Percentiles rank a stretch among this genome's conserved stretches.
Evolutionary conservation across 1,140 invertebrate species (phyloP).

Genomic region (Macrosteles quadrilineatus): DNA sequence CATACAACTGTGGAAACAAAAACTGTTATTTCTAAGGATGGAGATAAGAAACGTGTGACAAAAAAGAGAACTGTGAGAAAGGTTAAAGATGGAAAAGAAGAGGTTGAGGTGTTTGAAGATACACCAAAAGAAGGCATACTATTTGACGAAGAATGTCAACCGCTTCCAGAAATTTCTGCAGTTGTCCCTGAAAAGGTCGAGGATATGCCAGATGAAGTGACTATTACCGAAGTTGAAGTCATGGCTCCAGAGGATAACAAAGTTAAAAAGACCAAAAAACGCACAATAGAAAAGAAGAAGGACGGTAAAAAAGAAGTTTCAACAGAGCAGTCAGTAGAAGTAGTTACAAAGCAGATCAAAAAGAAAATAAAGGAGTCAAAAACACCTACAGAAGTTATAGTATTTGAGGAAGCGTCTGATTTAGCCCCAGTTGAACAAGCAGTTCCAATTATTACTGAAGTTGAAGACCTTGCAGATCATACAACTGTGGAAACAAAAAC

Average conservation of each 20-base stretch:
- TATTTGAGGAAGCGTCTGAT: slow-evolving; percentile 38
- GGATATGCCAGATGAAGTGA: slow-evolving; percentile 45
- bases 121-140: slow-evolving; percentile 32
- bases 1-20: slow-evolving; percentile 38
- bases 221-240: slow-evolving; percentile 49
- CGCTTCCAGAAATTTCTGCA: slow-evolving; percentile 32
- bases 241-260: slow-evolving; percentile 30
- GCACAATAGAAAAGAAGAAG: slow-evolving; percentile 27
- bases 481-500: slow-evolving; percentile 39
- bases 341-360: slow-evolving; percentile 42
- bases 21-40: slow-evolving; percentile 25
- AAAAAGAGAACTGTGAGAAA: slow-evolving; percentile 47
- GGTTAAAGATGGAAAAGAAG: slow-evolving; percentile 29
- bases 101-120: slow-evolving; percentile 28
- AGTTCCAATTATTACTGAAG: slow-evolving; percentile 17
- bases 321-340: background rate
- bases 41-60: slow-evolving; percentile 49
- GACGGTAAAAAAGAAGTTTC: slow-evolving; percentile 28
- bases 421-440: slow-evolving; percentile 7
- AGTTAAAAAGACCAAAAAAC: slow-evolving; percentile 32
- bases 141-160: slow-evolving; percentile 24
- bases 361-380: background rate
- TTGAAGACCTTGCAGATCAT: slow-evolving; percentile 38
- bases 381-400: slow-evolving; percentile 29
- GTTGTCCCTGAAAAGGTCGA: slow-evolving; percentile 35